Base-by-base conservation (phyloP, 2,797 vertebrate genomes). In the Spea hammondii region DNA sequence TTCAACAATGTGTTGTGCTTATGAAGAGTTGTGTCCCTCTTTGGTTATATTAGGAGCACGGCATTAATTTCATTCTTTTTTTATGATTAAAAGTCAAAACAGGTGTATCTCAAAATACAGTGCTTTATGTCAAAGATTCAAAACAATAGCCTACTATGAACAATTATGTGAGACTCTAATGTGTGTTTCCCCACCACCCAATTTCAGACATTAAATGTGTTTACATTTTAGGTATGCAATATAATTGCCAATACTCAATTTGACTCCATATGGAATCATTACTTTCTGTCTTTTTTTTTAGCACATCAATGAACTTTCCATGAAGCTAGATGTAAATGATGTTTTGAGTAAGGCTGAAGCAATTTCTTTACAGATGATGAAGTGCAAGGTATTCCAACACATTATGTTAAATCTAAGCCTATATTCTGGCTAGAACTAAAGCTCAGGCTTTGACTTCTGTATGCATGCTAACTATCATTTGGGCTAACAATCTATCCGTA, bases 281-380 rank as follows among this genome's bases (percentile, higher is more conserved):
- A 82, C 51, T 79, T 51, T 60, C 46, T 50, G 50, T 79, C 8
- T 46, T 79, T 75, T 14, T 82, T 13, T 87, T 84, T 86, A 99
- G 97, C 97, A 99, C 89, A 95, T 99, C 83, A 99, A 99, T 80
- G 97, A 99, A 85, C 93, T 99, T 65, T 98, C 97, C 17, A 97
- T 99, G 96, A 98, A 98, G 86, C 94, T 99, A 81, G 94, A 98
- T 85, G 89, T 98, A 11, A 95, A 98, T 84, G 94, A 95, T 79
- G 89, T 97, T 78, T 93, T 99, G 2, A 94, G 93, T 87, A 98
- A 97, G 87, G 94, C 97, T 14, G 97, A 99, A 87, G 94, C 96
- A 50, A 95, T 99, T 91, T 92, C 93, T 83, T 86, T 94, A 85
- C 97, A 99, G 92, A 95, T 98, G 87, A 89, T 89, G 85, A 93